Base-by-base conservation (phyloP, 1,140 invertebrate species). In the Araneus ventricosus region DNA sequence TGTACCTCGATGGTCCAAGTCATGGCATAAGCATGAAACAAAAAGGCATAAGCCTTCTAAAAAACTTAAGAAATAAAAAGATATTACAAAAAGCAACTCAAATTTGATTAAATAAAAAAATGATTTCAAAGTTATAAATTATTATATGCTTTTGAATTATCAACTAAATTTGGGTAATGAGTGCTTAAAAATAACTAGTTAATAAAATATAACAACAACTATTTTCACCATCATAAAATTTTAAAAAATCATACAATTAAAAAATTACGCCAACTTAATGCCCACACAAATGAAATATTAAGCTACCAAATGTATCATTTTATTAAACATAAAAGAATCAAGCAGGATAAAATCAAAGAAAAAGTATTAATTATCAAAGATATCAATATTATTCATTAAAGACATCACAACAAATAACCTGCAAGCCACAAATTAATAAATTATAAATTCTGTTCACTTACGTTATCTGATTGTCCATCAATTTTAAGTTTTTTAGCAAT, bases 1-100 rank as follows among this genome's bases (percentile, higher is more conserved):
- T 94, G 99, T 99, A 94, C 99, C 99, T 94, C 96, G 94, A 94
- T 96, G 96, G 86, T 94, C 94, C 98, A 99, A 95, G 95, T 99
- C 99, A 95, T 99, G 99, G 95, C 98, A 99, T 6, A 99, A 96
- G 96, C 98, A 99, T 22, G 99, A 99, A 1, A 99, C 98, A 93
- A 99, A 95, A 24, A 99, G 96, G 3, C 98, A 98, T 41, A 99
- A 96, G 90, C 99, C 98, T 96, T 99, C 97, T 92, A 98, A 95
- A 59, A 97, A 96, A 41, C 90, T 94, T n/a, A 14, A 88, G 67
- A 86, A 61, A 61, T 17, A 79, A 67, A 79, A n/a, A 91, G 17
- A 75, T 79, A 24, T 52, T 10, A 27, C 3, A 8, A 17, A 22
- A 79, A 39, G 37, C 20, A 80, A 80, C 17, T 80, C 24, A 70